phyloP scores from a whole-genome alignment of 2,797 vertebrate species.

The Neosilurus hyrtlii region DNA sequence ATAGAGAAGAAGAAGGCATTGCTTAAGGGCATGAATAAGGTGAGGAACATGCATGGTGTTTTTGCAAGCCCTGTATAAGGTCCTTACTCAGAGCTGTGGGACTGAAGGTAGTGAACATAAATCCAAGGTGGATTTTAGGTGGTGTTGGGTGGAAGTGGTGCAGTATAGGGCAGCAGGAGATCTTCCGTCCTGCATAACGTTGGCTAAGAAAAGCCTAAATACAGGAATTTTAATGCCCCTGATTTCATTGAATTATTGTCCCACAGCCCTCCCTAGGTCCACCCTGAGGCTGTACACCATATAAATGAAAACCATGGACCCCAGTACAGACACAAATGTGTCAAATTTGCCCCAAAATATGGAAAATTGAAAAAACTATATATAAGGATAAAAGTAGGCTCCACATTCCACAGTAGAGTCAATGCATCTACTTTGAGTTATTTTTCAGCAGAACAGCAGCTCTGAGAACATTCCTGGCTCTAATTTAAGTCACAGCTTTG shows the following conservation, averaged over 20 bases:
- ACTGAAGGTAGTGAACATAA: constrained; percentile 55
- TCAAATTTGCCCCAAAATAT: not conserved
- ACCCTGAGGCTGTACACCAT: not conserved
- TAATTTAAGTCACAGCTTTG: not conserved
- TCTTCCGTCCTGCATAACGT: constrained; percentile 61
- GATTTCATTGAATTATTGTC: constrained; percentile 36
- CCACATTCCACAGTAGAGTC: not conserved
- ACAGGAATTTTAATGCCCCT: constrained; percentile 38
- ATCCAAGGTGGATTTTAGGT: constrained; percentile 50
- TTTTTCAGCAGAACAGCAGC: not conserved
- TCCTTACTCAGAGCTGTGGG: not conserved
- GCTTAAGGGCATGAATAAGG: not conserved
- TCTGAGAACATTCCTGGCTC: not conserved
- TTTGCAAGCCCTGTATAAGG: not conserved
- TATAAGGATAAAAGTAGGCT: not conserved
- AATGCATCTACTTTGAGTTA: not conserved
- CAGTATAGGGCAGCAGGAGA: constrained; percentile 57
- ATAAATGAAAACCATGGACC: not conserved
- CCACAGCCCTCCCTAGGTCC: not conserved
- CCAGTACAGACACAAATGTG: not conserved
- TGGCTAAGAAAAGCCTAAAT: constrained; percentile 27
- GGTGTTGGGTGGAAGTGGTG: constrained; percentile 50
- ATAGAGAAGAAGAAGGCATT: not conserved
- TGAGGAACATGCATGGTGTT: not conserved
- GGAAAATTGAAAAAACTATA: not conserved